phyloP scores from a whole-genome alignment of 2,888 invertebrate species.

The Nowickia ferox region DNA sequence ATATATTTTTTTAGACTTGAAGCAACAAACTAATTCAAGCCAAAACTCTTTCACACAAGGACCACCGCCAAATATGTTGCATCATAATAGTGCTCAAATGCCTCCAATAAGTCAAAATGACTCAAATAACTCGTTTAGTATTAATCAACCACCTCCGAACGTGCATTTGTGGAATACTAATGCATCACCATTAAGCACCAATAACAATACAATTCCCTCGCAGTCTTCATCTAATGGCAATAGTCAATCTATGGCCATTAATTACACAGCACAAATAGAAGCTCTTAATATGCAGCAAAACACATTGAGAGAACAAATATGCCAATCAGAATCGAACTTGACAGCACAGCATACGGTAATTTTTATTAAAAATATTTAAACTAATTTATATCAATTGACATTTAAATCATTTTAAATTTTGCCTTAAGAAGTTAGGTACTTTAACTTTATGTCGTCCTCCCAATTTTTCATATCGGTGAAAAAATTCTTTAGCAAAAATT shows the following conservation, averaged over 20 bases:
- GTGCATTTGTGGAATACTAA: constrained; percentile 69
- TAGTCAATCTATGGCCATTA: constrained; percentile 74
- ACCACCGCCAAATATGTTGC: constrained; percentile 72
- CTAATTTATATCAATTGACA: constrained; percentile 1
- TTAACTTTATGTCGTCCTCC: background rate
- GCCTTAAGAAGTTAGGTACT: constrained; percentile 43
- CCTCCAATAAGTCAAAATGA: constrained; percentile 73
- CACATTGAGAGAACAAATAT: constrained; percentile 94
- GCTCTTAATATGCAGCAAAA: constrained; percentile 90
- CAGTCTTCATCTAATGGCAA: constrained; percentile 66
- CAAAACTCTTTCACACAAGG: constrained; percentile 74
- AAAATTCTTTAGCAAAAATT: too few species aligned
- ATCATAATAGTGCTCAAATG: constrained; percentile 73
- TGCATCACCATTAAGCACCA: constrained; percentile 65
- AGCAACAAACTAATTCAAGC: constrained; percentile 82
- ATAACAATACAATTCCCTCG: constrained; percentile 73
- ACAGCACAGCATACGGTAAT: constrained; percentile 95
- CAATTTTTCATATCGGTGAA: too few species aligned
- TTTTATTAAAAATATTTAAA: constrained; percentile 35
- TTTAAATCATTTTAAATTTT: constrained; percentile 24
- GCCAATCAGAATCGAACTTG: constrained; percentile 97
- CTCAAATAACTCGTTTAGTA: constrained; percentile 60
- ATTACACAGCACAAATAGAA: constrained; percentile 84
- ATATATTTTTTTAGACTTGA: constrained; percentile 85
- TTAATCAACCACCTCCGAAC: constrained; percentile 72